A percentile compares a stretch with the other conserved stretches of the same genome.
These are phyloP conservation scores for Phaedon cochleariae DNA, from an alignment of 2,888 invertebrate genomes.

Conservation along the genomic window DNA sequence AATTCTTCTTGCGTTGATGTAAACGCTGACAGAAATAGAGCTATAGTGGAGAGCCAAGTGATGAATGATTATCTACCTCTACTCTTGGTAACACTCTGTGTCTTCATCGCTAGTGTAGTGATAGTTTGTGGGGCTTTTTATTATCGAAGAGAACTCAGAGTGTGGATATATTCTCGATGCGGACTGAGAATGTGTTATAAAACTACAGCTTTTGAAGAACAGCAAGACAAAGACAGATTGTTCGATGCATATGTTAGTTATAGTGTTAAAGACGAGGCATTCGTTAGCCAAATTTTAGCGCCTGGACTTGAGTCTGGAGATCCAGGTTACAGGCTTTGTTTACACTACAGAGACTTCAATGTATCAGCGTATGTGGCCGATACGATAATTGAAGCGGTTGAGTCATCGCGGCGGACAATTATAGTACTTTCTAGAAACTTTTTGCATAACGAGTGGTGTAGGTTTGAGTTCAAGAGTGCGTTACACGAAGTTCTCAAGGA, in stretches of 20 bases:
- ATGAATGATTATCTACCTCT: constrained; percentile 85
- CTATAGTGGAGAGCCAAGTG: constrained; percentile 77
- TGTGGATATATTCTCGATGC: constrained; percentile 88
- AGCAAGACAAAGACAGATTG: constrained; percentile 83
- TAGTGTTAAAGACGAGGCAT: constrained; percentile 91
- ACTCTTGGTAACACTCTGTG: constrained; percentile 78
- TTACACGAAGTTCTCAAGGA: constrained; percentile 90
- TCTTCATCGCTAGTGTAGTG: constrained; percentile 79
- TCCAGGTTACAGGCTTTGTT: constrained; percentile 85
- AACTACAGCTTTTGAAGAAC: constrained; percentile 80
- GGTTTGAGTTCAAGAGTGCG: constrained; percentile 94
- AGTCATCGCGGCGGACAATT: constrained; percentile 88
- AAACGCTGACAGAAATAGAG: constrained; percentile 76
- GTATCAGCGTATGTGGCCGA: constrained; percentile 89
- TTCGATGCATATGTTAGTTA: constrained; percentile 97
- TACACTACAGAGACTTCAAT: constrained; percentile 92
- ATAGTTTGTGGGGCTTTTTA: constrained; percentile 81
- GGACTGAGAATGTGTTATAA: constrained; percentile 88
- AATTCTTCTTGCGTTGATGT: constrained; percentile 77
- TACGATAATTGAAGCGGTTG: constrained; percentile 91
- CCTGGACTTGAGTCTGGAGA: constrained; percentile 85
- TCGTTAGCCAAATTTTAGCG: constrained; percentile 88
- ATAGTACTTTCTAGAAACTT: constrained; percentile 92
- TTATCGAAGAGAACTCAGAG: constrained; percentile 81
- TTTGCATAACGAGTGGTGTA: constrained; percentile 93